Percentiles rank a stretch among this genome's conserved stretches.
These are phyloP conservation scores for Arctopsyche grandis DNA, from an alignment of 1,140 invertebrate genomes.

Conservation along the genomic window DNA sequence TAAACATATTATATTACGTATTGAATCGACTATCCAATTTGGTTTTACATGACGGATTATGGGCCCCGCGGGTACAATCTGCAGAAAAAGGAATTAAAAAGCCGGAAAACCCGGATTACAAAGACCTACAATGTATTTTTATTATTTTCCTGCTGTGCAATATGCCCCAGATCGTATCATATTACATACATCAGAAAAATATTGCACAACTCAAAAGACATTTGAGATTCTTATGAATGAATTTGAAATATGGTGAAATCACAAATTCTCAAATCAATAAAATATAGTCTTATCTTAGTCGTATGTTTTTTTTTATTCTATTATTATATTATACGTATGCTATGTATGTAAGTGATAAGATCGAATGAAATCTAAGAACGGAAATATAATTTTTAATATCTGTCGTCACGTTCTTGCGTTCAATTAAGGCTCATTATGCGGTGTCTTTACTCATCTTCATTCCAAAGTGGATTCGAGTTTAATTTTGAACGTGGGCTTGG, in stretches of 20 bases:
- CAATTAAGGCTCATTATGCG: neutral
- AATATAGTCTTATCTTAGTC: too few species aligned
- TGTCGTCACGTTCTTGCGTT: neutral
- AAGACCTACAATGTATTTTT: neutral
- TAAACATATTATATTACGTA: neutral
- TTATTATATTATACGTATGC: neutral
- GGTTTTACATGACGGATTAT: slow-evolving; percentile 21
- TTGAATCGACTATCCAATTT: slow-evolving; percentile 3
- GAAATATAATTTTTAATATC: neutral
- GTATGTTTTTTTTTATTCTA: neutral
- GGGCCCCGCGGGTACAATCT: slow-evolving; percentile 12
- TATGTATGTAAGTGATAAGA: too few species aligned
- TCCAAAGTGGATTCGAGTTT: neutral
- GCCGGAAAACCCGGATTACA: slow-evolving; percentile 2
- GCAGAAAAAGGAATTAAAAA: slow-evolving; percentile 19
- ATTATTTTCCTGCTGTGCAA: too few species aligned
- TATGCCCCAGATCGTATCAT: too few species aligned
- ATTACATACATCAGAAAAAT: too few species aligned
- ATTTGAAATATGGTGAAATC: too few species aligned
- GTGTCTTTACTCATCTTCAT: neutral
- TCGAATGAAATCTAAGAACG: too few species aligned
- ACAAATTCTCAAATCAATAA: too few species aligned
- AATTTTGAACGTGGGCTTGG: slow-evolving; percentile 17
- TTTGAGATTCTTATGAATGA: too few species aligned
- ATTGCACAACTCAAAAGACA: too few species aligned